Percentiles rank a stretch among this genome's conserved stretches.
phyloP scores from a whole-genome alignment of 1,140 invertebrate species.

The Archegozetes longisetosus region DNA sequence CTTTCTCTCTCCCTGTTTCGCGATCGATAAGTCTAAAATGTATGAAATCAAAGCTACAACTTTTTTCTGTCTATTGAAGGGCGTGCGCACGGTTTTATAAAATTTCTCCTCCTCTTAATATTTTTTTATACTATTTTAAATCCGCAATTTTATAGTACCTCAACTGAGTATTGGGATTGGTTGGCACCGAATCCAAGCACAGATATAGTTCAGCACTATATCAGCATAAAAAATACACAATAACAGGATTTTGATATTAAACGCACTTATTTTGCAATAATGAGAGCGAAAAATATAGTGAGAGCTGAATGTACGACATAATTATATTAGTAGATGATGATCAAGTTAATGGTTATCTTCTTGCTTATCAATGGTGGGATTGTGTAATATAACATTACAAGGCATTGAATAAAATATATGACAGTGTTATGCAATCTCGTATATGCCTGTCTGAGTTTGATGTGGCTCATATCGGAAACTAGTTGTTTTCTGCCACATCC shows the following conservation, averaged over 20 bases:
- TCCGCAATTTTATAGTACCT: not conserved
- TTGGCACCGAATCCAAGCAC: not conserved
- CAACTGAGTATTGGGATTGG: not conserved
- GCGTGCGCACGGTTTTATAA: not conserved
- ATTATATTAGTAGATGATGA: not conserved
- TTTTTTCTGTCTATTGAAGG: not conserved
- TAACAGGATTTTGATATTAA: not conserved
- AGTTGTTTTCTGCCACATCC: not conserved
- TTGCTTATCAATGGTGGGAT: not conserved
- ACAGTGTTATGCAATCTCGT: not conserved
- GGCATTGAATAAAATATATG: not conserved
- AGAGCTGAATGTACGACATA: not conserved
- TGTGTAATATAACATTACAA: not conserved
- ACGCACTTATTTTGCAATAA: not conserved
- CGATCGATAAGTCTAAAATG: not conserved
- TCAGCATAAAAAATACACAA: not conserved
- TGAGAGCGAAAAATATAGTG: not conserved
- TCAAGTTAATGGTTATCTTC: not conserved
- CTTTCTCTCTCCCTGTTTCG: not conserved
- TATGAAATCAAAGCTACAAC: not conserved
- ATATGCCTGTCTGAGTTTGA: not conserved
- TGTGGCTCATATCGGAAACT: not conserved
- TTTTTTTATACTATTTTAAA: not conserved
- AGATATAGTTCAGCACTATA: not conserved
- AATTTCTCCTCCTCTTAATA: not conserved